These are phyloP conservation scores for Sarcophaga subvicina DNA, from an alignment of 2,888 invertebrate genomes.

Conservation along the genomic window DNA sequence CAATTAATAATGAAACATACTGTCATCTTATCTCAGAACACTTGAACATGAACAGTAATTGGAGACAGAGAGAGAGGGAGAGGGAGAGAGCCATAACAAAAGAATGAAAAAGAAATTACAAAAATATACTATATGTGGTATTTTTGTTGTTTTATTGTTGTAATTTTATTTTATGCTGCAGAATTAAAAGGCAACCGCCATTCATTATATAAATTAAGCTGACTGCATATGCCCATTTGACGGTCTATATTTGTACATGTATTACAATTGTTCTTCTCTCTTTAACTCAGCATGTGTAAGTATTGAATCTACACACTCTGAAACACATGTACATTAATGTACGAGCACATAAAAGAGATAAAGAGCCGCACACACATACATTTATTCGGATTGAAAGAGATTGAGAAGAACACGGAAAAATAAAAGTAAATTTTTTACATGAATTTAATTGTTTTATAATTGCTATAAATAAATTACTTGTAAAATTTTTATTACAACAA, in stretches of 20 bases:
- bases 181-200: slow-evolving; percentile 58
- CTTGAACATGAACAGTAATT: not conserved
- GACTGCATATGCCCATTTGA: not conserved
- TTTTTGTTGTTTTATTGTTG: slow-evolving; percentile 6
- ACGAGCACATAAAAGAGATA: not conserved
- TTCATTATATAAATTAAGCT: slow-evolving; percentile 53
- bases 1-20: slow-evolving; percentile 56
- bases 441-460: slow-evolving; percentile 67
- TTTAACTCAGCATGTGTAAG: not conserved
- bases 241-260: not conserved
- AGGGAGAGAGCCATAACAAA: not conserved
- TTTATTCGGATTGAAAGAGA: not conserved
- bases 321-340: not conserved
- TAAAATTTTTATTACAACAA: slow-evolving; percentile 65
- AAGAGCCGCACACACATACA: not conserved
- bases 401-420: not conserved
- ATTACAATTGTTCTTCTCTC: not conserved
- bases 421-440: slow-evolving; percentile 39
- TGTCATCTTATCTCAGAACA: slow-evolving; percentile 31
- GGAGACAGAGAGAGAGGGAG: too few species aligned
- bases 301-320: not conserved
- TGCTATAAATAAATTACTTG: slow-evolving; percentile 69
- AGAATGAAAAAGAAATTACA: not conserved
- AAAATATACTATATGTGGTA: not conserved
- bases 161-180: slow-evolving; percentile 52